Conservation (phyloP, 2,888 invertebrate genomes). For the Pheosia gnoma region DNA sequence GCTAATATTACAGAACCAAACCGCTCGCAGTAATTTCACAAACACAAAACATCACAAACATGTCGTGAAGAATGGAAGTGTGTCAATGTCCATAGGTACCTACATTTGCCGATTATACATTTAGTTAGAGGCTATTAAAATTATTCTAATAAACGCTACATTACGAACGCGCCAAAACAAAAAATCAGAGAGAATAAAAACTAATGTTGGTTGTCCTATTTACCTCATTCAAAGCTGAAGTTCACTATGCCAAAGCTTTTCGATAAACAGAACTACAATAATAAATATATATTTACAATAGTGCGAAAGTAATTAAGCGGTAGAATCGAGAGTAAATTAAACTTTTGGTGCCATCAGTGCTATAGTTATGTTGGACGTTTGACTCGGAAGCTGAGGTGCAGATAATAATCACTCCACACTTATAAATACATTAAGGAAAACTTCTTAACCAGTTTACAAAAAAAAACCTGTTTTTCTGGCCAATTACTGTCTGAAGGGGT, state of each 20-base stretch:
- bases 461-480: too few species aligned
- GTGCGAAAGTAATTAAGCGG: constrained; percentile 44
- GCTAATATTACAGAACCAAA: too few species aligned
- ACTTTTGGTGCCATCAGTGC: constrained; percentile 41
- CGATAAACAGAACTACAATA: background rate
- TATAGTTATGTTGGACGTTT: background rate
- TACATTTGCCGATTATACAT: background rate
- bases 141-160: constrained; percentile 5
- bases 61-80: background rate
- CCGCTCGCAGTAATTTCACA: too few species aligned
- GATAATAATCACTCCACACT: background rate
- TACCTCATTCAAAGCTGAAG: constrained; percentile 4
- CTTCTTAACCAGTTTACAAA: too few species aligned
- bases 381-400: background rate
- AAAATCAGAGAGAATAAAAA: background rate
- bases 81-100: constrained; percentile 1
- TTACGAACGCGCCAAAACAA: background rate
- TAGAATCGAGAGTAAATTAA: constrained; percentile 30
- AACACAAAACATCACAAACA: background rate
- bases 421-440: too few species aligned
- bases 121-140: background rate
- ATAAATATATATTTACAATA: constrained; percentile 7
- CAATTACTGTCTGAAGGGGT: too few species aligned
- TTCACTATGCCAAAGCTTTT: background rate
- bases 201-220: constrained; percentile 4